phyloP scores from a whole-genome alignment of 2,888 invertebrate species.

The Pseudanteris insignis region DNA sequence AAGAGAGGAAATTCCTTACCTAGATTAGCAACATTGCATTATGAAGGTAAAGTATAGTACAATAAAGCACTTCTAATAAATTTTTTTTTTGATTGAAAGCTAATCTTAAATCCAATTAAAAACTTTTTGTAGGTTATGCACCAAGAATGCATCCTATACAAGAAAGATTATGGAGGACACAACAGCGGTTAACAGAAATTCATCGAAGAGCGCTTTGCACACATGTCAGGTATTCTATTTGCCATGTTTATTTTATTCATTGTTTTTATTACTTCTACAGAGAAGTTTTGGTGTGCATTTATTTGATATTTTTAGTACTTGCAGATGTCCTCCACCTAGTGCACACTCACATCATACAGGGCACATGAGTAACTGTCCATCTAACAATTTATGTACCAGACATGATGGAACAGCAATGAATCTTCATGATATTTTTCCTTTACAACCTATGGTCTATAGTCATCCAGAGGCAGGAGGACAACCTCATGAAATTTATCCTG shows the following conservation, averaged over 20 bases:
- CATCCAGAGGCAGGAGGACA: conserved; percentile 65
- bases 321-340: conserved; percentile 52
- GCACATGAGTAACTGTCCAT: conserved; percentile 49
- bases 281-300: background rate
- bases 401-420: conserved; percentile 40
- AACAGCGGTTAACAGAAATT: conserved; percentile 74
- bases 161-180: conserved; percentile 78
- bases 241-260: no score
- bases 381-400: conserved; percentile 50
- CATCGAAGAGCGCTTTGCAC: conserved; percentile 66
- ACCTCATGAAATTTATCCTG: conserved; percentile 29
- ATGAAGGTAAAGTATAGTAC: conserved; percentile 16
- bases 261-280: background rate
- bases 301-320: conserved; percentile 11
- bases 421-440: conserved; percentile 41
- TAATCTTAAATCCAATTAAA: no score
- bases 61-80: no score
- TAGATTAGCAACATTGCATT: conserved; percentile 7
- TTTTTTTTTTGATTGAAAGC: no score
- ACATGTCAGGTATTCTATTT: conserved; percentile 48
- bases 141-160: conserved; percentile 78
- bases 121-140: conserved; percentile 5
- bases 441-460: conserved; percentile 67
- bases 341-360: conserved; percentile 51
- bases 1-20: no score